These are phyloP conservation scores for Trachymyrmex cornetzi DNA, from an alignment of 1,140 invertebrate species.

Conservation along the genomic window DNA sequence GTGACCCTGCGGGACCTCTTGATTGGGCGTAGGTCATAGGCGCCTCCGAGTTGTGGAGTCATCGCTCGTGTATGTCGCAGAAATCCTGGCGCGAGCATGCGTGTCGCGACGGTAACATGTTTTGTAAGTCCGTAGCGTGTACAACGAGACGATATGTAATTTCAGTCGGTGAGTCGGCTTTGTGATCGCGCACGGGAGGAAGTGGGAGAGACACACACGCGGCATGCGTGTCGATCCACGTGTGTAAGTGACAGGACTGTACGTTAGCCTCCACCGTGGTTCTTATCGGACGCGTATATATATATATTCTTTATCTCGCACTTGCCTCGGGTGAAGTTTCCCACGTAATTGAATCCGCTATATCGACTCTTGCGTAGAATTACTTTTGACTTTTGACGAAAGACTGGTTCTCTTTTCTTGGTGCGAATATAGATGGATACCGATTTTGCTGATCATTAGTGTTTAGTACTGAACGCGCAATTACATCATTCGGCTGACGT, in stretches of 20 bases:
- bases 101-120: constrained; percentile 43
- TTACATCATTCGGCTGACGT: constrained; percentile 2
- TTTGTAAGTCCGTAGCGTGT: constrained; percentile 43
- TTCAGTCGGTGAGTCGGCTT: constrained; percentile 68
- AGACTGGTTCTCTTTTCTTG: neutral
- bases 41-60: constrained; percentile 52
- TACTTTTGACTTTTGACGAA: neutral
- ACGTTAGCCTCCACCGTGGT: neutral
- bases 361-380: neutral
- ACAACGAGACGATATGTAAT: constrained; percentile 65
- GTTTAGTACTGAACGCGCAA: neutral
- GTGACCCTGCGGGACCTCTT: constrained; percentile 60
- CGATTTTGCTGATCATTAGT: constrained; percentile 44
- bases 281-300: neutral
- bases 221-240: constrained; percentile 34
- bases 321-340: neutral
- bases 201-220: constrained; percentile 12
- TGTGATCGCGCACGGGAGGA: constrained; percentile 61
- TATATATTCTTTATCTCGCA: neutral
- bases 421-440: constrained; percentile 30
- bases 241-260: constrained; percentile 68
- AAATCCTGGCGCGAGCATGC: constrained; percentile 61
- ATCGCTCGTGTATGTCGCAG: constrained; percentile 52
- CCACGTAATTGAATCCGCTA: neutral
- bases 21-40: constrained; percentile 60